Conservation (phyloP, 64 coral and sea anemone species). For the Exaiptasia diaphana region DNA sequence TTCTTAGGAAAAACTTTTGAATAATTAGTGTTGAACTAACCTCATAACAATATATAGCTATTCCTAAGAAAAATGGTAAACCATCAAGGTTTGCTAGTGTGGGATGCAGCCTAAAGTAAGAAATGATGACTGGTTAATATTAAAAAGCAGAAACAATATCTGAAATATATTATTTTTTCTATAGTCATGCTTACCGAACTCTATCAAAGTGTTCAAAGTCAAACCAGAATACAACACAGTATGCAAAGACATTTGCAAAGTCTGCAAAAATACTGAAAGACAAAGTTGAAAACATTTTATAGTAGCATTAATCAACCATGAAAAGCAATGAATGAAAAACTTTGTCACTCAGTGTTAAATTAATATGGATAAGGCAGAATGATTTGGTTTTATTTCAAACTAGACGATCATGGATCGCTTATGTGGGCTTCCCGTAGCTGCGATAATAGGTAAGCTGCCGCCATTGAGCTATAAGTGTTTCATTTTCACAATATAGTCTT, state of each 20-base stretch:
- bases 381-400: too few relatives aligned
- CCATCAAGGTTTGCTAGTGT: slow-evolving; percentile 66
- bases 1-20: neutral
- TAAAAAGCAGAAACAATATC: too few relatives aligned
- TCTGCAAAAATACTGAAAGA: slow-evolving; percentile 90
- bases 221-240: slow-evolving; percentile 99
- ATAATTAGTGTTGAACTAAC: slow-evolving; percentile 51
- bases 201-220: slow-evolving; percentile 93
- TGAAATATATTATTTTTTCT: too few relatives aligned
- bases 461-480: too few relatives aligned
- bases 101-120: slow-evolving; percentile 61
- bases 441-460: too few relatives aligned
- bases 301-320: too few relatives aligned
- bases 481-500: too few relatives aligned
- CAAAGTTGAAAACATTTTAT: neutral
- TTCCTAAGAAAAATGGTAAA: slow-evolving; percentile 92
- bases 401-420: too few relatives aligned
- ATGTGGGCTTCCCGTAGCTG: too few relatives aligned
- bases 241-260: slow-evolving; percentile 98
- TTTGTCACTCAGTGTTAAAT: neutral
- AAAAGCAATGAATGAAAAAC: too few relatives aligned
- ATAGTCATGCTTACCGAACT: slow-evolving; percentile 94
- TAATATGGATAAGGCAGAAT: too few relatives aligned
- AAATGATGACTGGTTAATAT: neutral
- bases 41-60: slow-evolving; percentile 99